Base-by-base conservation (phyloP, 1,140 invertebrate species). In the Holotrichia oblita region DNA sequence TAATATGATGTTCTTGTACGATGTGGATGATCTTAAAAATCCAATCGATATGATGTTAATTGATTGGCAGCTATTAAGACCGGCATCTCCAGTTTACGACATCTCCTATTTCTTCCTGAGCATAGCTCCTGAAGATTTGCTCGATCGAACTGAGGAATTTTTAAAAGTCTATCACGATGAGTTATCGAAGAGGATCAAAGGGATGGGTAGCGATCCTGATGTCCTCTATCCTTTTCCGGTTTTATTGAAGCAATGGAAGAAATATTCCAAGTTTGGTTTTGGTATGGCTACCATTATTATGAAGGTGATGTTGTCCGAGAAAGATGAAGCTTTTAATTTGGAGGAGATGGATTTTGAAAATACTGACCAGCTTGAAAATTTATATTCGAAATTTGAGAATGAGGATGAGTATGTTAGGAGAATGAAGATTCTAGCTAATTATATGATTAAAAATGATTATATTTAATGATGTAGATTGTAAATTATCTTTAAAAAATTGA, bases 1-100 rank as follows among this genome's bases (percentile, higher is more conserved):
- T 79, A 90, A 90, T 79, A 88, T 90, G 79, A 87, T 90, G 86
- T 90, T 89, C 81, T 87, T 87, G 83, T 89, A 89, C 78, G 78
- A 87, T 24, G 85, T 84, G 78, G 61, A 14, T 10, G 22, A 69
- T 14, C 2, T 12, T 1, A 34, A 69, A 9, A 22, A 69, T 10
- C 84, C 88, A 24, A 81, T 85, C 59, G 87, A 90, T 42, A 83
- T 88, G 22, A 59, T 42, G 48, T 80, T 91, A 0, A 78, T 91
- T 9, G 91, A 92, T 79, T 90, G 89, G 83, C 90, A 91, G 81
- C 82, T 91, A 8, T 84, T 87, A 8, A 85, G 89, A 6, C 88
- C 89, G 74, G 86, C 88, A 3, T 91, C 90, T 3, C 91, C 91
- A 8, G 87, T 89, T 0, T 88, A 87, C 0, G 91, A 91, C 77